Evolutionary conservation across 2,888 invertebrate genomes (phyloP), one percentile per base, ranked within the genome.

Genomic region (Sussaba pulchella): DNA sequence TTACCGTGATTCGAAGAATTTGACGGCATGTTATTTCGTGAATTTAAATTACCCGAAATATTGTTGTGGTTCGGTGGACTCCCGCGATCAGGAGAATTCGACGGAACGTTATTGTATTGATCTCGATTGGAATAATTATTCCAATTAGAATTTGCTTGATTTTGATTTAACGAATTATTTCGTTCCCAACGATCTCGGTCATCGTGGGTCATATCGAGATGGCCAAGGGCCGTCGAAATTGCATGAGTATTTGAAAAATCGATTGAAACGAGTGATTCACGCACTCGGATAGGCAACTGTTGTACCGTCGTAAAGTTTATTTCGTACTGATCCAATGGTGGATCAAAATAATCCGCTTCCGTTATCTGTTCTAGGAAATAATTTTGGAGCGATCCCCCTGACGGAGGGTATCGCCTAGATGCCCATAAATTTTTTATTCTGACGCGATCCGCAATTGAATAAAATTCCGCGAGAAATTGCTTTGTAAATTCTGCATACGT

Each of bases 281-380:
- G 10, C 2, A 43, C n/a, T 43, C 43, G 43, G 10, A n/a, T n/a
- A 2, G 43, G 43, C 43, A 43, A 10, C 10, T 47, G 47, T 19
- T 47, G 47, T 2, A 47, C 47, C 6, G 12, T 47, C 4, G 14
- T 17, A 31, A 71, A 78, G 47, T 78, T 71, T 1, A 72, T 52
- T 45, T 78, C 78, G 50, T 61, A 76, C 24, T 36, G 19, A 39
- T 52, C 57, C n/a, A 78, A 31, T 21, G 52, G 43, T 12, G 74
- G 74, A 5, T 54, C 14, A 9, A 74, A 70, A 70, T 70, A 74
- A 36, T 72, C 67, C 10, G 78, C 67, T 31, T 72, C 73, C 0
- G 47, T 78, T 3, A 78, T n/a, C 19, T 78, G 64, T 24, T 50
- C 66, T 50, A 69, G 43, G 57, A 78, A 31, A 6, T 31, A 31